Evolutionary conservation across 2,888 invertebrate genomes (phyloP), one percentile per base, ranked within the genome.

Genomic region (Dilophus febrilis): DNA sequence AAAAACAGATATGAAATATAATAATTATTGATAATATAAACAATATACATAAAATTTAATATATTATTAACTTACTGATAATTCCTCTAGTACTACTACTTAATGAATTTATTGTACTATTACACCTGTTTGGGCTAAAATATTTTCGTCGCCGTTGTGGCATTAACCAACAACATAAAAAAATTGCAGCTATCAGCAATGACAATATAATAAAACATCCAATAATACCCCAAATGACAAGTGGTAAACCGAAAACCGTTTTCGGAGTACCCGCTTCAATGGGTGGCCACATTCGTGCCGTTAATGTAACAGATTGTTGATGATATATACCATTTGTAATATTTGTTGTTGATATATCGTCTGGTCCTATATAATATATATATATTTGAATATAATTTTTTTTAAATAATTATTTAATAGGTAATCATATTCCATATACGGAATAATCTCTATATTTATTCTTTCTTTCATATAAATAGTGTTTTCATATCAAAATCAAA

Each of bases 291-390:
- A 58, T 56, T 49, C 54, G 55, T 37, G 56, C 58, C 46, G 54
- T 56, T 51, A 58, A 49, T 47, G 57, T 58, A 46, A 56, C 56
- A 27, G 56, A 56, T 50, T 56, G 56, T 45, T 55, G 52, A n/a
- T n/a, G n/a, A 45, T 55, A 57, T 39, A 57, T 46, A 47, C 49
- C 49, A 48, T 46, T 42, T 36, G 45, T 40, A 36, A 49, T 40
- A 33, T 44, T 42, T 33, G 43, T 42, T 30, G 43, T 42, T 39
- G 46, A 48, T 43, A 51, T 40, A 43, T 48, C 46, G 29, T 46
- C 45, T 19, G 46, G 45, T 19, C 46, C 48, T 48, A 22, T 22
- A 36, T 11, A 44, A 43, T 35, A 19, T 22, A 22, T 22, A 22
- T 22, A 22, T 19, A 42, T 17, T 35, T 28, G 33, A 35, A 37